Conservation (phyloP, 92 coral and sea anemone species). For the Zoanthus sansibaricus region DNA sequence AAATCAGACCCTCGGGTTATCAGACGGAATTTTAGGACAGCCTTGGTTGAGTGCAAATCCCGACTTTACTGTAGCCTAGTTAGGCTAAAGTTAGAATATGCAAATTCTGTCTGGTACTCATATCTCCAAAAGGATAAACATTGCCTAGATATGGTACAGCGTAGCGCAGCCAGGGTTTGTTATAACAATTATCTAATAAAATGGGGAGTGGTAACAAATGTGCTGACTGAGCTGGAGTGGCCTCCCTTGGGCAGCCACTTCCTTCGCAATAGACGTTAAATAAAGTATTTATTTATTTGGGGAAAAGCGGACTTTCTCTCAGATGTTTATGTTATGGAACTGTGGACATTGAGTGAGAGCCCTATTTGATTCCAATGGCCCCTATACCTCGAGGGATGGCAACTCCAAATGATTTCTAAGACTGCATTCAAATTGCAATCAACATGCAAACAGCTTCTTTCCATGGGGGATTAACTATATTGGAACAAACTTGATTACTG, state of each 20-base stretch:
- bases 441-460: slow-evolving; percentile 23
- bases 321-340: slow-evolving; percentile 46
- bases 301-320: slow-evolving; percentile 57
- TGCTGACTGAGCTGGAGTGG: slow-evolving; percentile 56
- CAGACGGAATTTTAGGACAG: slow-evolving; percentile 55
- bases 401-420: slow-evolving; percentile 21
- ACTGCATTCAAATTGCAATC: slow-evolving; percentile 26
- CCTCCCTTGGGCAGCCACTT: too few relatives aligned
- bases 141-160: slow-evolving; percentile 32
- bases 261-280: too few relatives aligned
- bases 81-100: slow-evolving; percentile 68
- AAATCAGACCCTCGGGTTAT: slow-evolving; percentile 58
- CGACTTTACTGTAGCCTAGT: slow-evolving; percentile 63
- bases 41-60: slow-evolving; percentile 50
- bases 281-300: too few relatives aligned
- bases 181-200: slow-evolving; percentile 57
- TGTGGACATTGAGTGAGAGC: slow-evolving; percentile 51
- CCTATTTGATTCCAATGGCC: slow-evolving; percentile 54
- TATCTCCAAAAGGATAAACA: slow-evolving; percentile 59
- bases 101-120: slow-evolving; percentile 66
- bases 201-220: slow-evolving; percentile 54
- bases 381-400: slow-evolving; percentile 31
- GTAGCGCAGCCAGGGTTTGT: slow-evolving; percentile 52
- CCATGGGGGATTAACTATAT: slow-evolving; percentile 21
- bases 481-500: neutral